phyloP scores from a whole-genome alignment of 1,140 invertebrate genomes.

The Diachasmimorpha longicaudata region DNA sequence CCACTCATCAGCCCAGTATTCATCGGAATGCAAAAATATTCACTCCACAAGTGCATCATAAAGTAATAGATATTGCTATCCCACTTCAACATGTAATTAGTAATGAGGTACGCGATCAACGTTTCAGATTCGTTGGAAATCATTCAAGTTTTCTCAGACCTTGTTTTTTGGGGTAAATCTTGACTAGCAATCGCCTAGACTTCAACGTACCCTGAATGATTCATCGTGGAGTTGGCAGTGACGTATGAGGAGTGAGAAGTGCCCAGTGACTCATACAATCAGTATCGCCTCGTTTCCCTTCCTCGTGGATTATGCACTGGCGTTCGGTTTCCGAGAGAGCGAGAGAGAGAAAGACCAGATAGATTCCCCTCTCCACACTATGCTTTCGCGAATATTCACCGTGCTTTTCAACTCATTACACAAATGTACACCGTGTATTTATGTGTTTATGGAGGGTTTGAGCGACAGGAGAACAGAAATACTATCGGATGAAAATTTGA shows the following conservation, averaged over 20 bases:
- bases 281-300: not conserved
- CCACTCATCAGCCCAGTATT: no score
- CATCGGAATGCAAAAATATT: no score
- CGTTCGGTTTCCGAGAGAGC: not conserved
- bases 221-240: not conserved
- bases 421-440: not conserved
- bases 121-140: no score
- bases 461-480: not conserved
- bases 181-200: no score
- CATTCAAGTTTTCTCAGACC: no score
- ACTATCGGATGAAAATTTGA: no score
- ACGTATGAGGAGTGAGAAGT: not conserved
- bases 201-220: not conserved
- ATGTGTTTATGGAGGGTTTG: not conserved
- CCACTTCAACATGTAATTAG: no score
- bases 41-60: no score
- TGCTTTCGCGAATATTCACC: not conserved
- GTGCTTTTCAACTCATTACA: not conserved
- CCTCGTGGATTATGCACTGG: not conserved
- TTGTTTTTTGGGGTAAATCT: no score
- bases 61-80: no score
- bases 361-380: not conserved
- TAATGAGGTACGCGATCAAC: no score
- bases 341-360: not conserved
- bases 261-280: constrained; percentile 1